phyloP scores from a whole-genome alignment of 2,113 vertebrate species.

The Lophura nycthemera region DNA sequence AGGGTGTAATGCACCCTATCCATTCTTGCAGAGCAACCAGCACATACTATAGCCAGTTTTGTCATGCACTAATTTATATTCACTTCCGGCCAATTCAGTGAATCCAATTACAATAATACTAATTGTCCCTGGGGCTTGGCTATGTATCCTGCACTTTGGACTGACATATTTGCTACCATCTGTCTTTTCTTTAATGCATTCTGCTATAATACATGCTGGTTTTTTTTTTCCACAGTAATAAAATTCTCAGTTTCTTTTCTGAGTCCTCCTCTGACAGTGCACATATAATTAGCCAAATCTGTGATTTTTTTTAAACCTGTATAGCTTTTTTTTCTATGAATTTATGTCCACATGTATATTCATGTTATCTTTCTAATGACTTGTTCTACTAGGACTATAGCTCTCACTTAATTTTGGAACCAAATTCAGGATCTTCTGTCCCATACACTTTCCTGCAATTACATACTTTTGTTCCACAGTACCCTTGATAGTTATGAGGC shows the following conservation, averaged over 20 bases:
- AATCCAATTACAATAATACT: constrained; percentile 4
- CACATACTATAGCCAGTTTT: neutral
- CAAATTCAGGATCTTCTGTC: neutral
- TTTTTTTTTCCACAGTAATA: neutral
- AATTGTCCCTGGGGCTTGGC: neutral
- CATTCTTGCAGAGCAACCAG: neutral
- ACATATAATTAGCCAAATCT: neutral
- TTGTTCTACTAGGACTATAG: neutral
- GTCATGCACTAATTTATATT: neutral
- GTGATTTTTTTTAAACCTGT: too few species aligned
- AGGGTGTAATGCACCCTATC: neutral
- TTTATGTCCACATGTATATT: neutral
- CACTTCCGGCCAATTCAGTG: neutral
- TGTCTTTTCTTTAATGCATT: neutral
- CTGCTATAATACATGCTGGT: neutral
- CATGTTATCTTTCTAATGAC: neutral
- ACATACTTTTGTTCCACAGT: neutral
- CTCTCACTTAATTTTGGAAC: neutral
- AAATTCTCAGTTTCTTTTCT: neutral
- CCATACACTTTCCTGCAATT: neutral
- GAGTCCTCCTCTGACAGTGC: neutral
- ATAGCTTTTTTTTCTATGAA: neutral
- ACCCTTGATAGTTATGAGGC: neutral
- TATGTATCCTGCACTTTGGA: neutral
- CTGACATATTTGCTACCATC: neutral